Evolutionary conservation across 2,797 vertebrate species (phyloP).

Genomic region (Epinephelus awoara): DNA sequence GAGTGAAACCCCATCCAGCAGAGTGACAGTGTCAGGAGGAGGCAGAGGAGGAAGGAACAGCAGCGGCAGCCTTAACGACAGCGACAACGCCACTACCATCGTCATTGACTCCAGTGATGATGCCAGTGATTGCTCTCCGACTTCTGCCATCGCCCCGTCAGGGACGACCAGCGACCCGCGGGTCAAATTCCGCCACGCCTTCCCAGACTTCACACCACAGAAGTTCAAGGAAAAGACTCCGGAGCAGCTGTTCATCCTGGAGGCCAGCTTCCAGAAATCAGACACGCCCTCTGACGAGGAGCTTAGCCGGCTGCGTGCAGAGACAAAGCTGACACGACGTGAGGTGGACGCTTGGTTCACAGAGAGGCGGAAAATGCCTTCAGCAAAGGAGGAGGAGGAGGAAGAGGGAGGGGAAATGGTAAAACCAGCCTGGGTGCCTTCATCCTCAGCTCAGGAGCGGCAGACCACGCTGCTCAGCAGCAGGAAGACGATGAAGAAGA

Average conservation of each 20-base stretch:
- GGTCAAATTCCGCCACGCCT: conserved; percentile 89
- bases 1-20: conserved; percentile 13
- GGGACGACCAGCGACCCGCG: conserved; percentile 69
- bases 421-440: background rate
- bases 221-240: conserved; percentile 96
- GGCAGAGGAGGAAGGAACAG: conserved; percentile 17
- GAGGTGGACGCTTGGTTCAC: conserved; percentile 98
- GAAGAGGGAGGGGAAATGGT: background rate
- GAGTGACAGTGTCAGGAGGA: background rate
- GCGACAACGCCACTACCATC: conserved; percentile 85
- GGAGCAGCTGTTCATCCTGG: conserved; percentile 91
- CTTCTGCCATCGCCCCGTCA: conserved; percentile 27
- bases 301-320: conserved; percentile 89
- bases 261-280: conserved; percentile 91
- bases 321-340: conserved; percentile 94
- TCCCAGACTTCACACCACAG: conserved; percentile 93
- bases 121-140: conserved; percentile 79
- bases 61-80: conserved; percentile 34
- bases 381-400: conserved; percentile 77
- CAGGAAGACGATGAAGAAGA: conserved; percentile 91
- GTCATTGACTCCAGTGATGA: conserved; percentile 97
- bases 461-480: conserved; percentile 54
- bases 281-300: conserved; percentile 92
- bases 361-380: conserved; percentile 88
- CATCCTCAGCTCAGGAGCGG: conserved; percentile 59